These are phyloP conservation scores for Mesorhabditis spiculigera DNA, from an alignment of 2,888 invertebrate species.

Conservation along the genomic window DNA sequence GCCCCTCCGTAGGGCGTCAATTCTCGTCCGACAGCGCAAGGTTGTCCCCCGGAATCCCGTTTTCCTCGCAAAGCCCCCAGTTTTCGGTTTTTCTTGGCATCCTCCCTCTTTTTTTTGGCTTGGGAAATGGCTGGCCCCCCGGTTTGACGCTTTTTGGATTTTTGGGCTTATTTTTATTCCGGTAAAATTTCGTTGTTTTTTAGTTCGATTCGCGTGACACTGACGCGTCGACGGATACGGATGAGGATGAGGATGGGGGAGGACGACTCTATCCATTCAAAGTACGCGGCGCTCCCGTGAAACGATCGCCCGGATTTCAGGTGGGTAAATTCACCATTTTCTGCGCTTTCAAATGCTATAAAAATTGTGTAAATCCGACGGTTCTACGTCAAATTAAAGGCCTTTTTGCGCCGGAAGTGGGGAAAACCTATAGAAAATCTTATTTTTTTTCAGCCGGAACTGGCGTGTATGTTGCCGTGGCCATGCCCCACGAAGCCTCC, in stretches of 20 bases:
- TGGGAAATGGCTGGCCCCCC: too few relatives aligned
- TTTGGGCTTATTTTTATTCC: too few relatives aligned
- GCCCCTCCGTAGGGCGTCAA: too few relatives aligned
- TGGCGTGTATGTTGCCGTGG: constrained; percentile 86
- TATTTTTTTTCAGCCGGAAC: constrained; percentile 70
- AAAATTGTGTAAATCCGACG: not conserved
- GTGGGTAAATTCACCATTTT: constrained; percentile 6
- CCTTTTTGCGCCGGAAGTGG: not conserved
- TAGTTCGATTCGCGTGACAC: constrained; percentile 37
- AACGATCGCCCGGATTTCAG: constrained; percentile 88
- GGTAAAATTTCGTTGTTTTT: constrained; percentile 5
- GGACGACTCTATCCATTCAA: constrained; percentile 39
- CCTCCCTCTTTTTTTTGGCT: too few relatives aligned
- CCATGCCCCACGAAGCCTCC: constrained; percentile 70
- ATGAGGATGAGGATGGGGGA: constrained; percentile 38
- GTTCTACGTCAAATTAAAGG: not conserved
- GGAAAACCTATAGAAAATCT: not conserved
- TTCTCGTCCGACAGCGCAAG: too few relatives aligned
- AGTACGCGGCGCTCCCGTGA: constrained; percentile 74
- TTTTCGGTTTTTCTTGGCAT: too few relatives aligned
- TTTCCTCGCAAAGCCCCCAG: too few relatives aligned
- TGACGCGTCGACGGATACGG: constrained; percentile 38
- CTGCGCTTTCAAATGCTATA: not conserved
- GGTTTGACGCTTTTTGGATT: too few relatives aligned
- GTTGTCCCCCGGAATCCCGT: too few relatives aligned